Evolutionary conservation across 2,797 vertebrate species (phyloP).

Genomic region (Lepilemur ruficaudatus): DNA sequence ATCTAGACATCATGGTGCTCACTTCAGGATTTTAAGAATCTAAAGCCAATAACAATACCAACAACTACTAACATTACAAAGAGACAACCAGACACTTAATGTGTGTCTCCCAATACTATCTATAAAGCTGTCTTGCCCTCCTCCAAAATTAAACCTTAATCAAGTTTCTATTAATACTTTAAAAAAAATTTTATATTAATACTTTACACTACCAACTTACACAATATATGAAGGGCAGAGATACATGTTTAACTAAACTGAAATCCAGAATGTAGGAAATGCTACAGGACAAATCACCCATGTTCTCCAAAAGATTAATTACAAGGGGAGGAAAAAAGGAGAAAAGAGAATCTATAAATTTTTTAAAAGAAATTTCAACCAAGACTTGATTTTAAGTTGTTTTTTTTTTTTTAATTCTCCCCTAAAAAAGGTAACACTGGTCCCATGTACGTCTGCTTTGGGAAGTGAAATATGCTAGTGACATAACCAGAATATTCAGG

Average conservation of each 20-base stretch:
- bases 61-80: conserved; percentile 33
- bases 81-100: neutral
- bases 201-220: neutral
- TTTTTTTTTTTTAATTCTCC: neutral
- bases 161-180: neutral
- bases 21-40: conserved; percentile 13
- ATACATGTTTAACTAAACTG: neutral
- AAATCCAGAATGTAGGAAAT: conserved; percentile 37
- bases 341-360: neutral
- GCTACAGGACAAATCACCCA: neutral
- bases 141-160: conserved; percentile 5
- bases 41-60: conserved; percentile 15
- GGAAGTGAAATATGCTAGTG: neutral
- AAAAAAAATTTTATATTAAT: neutral
- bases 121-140: neutral
- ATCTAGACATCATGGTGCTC: neutral
- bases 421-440: neutral
- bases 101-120: neutral
- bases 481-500: neutral
- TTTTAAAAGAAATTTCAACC: neutral
- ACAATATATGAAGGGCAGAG: neutral
- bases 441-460: neutral
- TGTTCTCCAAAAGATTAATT: conserved; percentile 26
- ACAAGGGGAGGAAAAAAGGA: neutral
- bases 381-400: neutral